phyloP scores from a whole-genome alignment of 1,140 invertebrate species.

The Zaprionus taronus region DNA sequence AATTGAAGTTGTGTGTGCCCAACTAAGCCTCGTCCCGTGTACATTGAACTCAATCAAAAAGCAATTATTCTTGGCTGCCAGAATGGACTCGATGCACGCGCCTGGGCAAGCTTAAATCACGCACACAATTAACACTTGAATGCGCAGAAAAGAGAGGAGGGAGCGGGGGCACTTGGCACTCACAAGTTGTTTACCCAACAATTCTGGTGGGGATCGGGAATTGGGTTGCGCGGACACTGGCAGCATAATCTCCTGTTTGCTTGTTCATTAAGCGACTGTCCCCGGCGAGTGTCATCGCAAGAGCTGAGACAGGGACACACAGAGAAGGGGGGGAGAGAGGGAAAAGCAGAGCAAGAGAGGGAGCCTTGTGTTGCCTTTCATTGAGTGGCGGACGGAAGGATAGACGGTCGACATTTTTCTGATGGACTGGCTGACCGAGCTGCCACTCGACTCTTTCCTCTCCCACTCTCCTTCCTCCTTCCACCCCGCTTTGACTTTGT shows the following conservation, averaged over 20 bases:
- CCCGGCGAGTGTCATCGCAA: slow-evolving; percentile 19
- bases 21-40: slow-evolving; percentile 38
- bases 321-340: too few relatives aligned
- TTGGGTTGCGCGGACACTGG: slow-evolving; percentile 32
- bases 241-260: slow-evolving; percentile 72
- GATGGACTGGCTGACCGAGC: slow-evolving; percentile 8
- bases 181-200: slow-evolving; percentile 70
- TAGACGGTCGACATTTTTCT: slow-evolving; percentile 50
- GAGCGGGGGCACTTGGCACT: slow-evolving; percentile 30
- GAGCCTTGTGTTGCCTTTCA: neutral
- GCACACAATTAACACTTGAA: slow-evolving; percentile 80
- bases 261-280: slow-evolving; percentile 69
- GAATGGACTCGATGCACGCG: slow-evolving; percentile 22
- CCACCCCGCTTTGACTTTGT: slow-evolving; percentile 49
- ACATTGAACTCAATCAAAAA: slow-evolving; percentile 79
- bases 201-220: slow-evolving; percentile 26
- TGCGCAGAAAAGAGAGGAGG: slow-evolving; percentile 24
- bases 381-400: slow-evolving; percentile 14
- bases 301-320: slow-evolving; percentile 15
- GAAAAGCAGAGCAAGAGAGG: neutral
- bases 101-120: slow-evolving; percentile 71
- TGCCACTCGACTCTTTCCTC: neutral
- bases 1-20: slow-evolving; percentile 45
- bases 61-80: slow-evolving; percentile 68
- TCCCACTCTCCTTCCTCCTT: too few relatives aligned